Conservation (phyloP, 2,797 vertebrate genomes). For the Telmatherina bonti region DNA sequence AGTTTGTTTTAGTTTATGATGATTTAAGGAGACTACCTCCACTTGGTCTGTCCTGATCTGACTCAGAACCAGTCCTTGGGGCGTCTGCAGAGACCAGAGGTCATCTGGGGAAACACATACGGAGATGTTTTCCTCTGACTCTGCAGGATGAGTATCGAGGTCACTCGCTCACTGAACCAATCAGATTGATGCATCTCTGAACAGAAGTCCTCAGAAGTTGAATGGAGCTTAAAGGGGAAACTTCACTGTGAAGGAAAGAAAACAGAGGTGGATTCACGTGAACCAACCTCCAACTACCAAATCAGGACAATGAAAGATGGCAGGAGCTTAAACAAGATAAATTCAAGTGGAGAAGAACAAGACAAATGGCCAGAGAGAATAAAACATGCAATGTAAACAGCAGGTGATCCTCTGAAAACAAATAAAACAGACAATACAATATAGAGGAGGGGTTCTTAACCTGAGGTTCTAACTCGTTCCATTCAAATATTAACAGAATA, state of each 20-base stretch:
- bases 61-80: conserved; percentile 3
- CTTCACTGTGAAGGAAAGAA: conserved; percentile 6
- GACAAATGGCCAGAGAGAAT: background rate
- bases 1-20: background rate
- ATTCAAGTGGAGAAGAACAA: background rate
- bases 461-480: too few relatives aligned
- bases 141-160: conserved; percentile 4
- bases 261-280: conserved; percentile 36
- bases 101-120: conserved; percentile 31
- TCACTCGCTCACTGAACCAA: conserved; percentile 27
- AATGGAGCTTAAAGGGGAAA: conserved; percentile 31
- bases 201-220: conserved; percentile 36
- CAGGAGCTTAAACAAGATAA: background rate
- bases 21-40: conserved; percentile 7
- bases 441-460: too few relatives aligned
- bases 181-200: conserved; percentile 36
- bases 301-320: background rate
- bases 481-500: too few relatives aligned
- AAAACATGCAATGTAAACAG: background rate
- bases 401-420: background rate
- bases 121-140: conserved; percentile 1
- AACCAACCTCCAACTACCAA: conserved; percentile 28
- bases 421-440: background rate
- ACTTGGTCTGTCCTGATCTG: conserved; percentile 9
- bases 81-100: conserved; percentile 6